These are phyloP conservation scores for Xestoiulus laeticollis DNA, from an alignment of 2,888 invertebrate species.

Conservation along the genomic window DNA sequence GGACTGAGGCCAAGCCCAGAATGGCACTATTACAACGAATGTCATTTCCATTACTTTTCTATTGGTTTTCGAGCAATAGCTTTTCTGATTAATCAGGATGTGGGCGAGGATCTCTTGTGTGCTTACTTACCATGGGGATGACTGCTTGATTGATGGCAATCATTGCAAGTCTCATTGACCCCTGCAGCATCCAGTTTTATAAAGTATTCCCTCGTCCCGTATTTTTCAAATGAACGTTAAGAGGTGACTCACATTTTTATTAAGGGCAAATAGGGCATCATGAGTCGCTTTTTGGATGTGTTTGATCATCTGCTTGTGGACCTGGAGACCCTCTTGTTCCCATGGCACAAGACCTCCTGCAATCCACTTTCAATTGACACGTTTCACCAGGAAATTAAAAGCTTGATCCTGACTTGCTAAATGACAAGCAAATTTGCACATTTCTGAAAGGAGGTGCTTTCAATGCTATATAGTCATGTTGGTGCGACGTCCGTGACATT, in stretches of 20 bases:
- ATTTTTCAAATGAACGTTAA: not conserved
- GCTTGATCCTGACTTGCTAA: too few species aligned
- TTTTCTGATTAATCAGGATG: slow-evolving; percentile 18
- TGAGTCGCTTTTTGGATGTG: not conserved
- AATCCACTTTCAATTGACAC: too few species aligned
- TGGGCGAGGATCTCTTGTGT: slow-evolving; percentile 1
- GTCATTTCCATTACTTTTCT: slow-evolving; percentile 26
- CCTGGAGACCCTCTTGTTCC: not conserved
- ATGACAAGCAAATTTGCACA: too few species aligned
- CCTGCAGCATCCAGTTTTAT: not conserved
- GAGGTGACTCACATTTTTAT: not conserved
- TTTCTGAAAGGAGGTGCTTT: too few species aligned
- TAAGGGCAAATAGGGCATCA: not conserved
- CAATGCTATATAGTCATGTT: too few species aligned
- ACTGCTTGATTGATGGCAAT: not conserved
- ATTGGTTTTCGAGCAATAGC: slow-evolving; percentile 18
- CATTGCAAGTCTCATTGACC: not conserved
- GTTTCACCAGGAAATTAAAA: too few species aligned
- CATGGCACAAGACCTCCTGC: too few species aligned
- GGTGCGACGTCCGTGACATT: too few species aligned
- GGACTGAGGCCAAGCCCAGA: not conserved
- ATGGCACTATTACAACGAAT: not conserved
- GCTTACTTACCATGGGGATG: slow-evolving; percentile 4
- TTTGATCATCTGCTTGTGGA: too few species aligned
- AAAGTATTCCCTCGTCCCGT: not conserved